Conservation (phyloP, 2,797 vertebrate genomes). For the Phoeniculus purpureus region DNA sequence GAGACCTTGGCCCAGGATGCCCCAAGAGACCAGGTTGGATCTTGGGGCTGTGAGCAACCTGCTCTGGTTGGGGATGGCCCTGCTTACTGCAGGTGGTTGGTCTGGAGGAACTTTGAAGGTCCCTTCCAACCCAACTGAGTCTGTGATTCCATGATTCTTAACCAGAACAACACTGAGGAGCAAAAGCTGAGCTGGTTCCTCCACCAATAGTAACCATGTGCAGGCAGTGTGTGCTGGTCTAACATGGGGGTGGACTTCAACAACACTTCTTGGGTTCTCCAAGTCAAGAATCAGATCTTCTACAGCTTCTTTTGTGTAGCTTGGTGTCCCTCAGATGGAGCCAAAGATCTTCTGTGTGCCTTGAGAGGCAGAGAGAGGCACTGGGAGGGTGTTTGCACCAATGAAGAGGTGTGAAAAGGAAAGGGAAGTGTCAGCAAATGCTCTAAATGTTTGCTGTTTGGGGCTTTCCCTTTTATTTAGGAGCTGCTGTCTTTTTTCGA, state of each 20-base stretch:
- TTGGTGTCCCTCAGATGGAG: not conserved
- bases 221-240: not conserved
- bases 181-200: not conserved
- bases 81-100: not conserved
- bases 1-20: not conserved
- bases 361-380: not conserved
- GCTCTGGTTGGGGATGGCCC: not conserved
- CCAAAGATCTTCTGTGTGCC: not conserved
- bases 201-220: fast-evolving
- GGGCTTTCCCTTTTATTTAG: not conserved
- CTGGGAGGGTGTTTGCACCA: not conserved
- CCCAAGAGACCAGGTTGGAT: not conserved
- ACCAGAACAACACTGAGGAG: not conserved
- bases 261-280: not conserved
- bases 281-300: not conserved
- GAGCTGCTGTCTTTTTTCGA: not conserved
- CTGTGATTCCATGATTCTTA: not conserved
- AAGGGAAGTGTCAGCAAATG: not conserved
- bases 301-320: not conserved
- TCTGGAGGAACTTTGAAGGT: not conserved
- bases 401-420: not conserved
- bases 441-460: not conserved
- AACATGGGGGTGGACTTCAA: fast-evolving
- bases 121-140: not conserved
- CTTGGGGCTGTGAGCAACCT: not conserved